phyloP scores from a whole-genome alignment of 2,113 vertebrate species.

The Odobenus rosmarus region DNA sequence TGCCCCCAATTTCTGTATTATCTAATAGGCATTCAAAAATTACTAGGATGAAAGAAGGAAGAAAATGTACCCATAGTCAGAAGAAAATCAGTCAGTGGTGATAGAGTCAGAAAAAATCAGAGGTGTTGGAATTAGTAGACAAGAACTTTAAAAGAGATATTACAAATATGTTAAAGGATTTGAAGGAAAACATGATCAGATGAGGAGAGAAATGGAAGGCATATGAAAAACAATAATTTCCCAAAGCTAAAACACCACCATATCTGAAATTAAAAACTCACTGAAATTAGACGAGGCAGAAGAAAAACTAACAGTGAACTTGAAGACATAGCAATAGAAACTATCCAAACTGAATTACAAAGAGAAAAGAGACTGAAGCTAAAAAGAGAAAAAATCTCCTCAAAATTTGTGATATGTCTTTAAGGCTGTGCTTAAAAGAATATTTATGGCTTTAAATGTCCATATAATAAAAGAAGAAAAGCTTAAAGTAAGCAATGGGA shows the following conservation, averaged over 20 bases:
- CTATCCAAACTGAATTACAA: neutral
- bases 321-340: neutral
- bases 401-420: neutral
- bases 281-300: neutral
- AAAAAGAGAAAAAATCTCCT: neutral
- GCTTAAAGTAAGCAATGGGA: neutral
- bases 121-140: neutral
- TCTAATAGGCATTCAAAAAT: neutral
- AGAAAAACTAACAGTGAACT: neutral
- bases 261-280: constrained; percentile 7
- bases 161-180: neutral
- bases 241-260: neutral
- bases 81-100: neutral
- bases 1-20: neutral
- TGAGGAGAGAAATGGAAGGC: neutral
- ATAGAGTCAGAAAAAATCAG: neutral
- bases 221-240: neutral
- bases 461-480: neutral
- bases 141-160: neutral
- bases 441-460: neutral
- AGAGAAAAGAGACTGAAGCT: neutral
- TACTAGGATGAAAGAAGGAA: neutral
- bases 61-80: neutral
- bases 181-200: neutral
- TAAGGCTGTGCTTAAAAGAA: neutral